A percentile compares a stretch with the other conserved stretches of the same genome.
Conservation (phyloP, 2,888 invertebrate species). For the Agonopterix alstromeriana region DNA sequence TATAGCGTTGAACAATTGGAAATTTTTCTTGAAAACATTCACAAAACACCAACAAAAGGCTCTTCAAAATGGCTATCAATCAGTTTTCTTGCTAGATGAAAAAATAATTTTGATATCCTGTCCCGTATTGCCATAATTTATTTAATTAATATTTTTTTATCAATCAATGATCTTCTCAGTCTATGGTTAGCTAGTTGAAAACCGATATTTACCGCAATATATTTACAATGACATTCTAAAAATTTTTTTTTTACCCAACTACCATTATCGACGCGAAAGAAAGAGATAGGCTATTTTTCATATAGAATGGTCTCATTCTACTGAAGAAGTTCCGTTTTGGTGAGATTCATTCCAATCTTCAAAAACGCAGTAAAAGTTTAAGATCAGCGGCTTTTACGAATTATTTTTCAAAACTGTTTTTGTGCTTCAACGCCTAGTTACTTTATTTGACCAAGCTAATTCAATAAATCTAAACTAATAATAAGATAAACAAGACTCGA, state of each 20-base stretch:
- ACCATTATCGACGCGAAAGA: too few relatives aligned
- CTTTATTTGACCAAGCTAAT: too few relatives aligned
- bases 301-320: too few relatives aligned
- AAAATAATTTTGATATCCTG: conserved; percentile 69
- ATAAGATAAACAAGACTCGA: too few relatives aligned
- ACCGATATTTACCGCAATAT: conserved; percentile 4
- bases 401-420: not conserved
- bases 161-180: conserved; percentile 23
- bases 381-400: conserved; percentile 5
- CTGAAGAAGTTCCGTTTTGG: too few relatives aligned
- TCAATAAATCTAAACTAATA: too few relatives aligned
- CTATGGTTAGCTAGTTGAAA: conserved; percentile 28
- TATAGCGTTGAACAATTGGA: conserved; percentile 44
- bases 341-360: not conserved
- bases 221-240: not conserved
- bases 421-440: not conserved
- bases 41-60: conserved; percentile 78
- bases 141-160: conserved; percentile 29
- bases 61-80: conserved; percentile 77
- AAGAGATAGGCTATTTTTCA: too few relatives aligned
- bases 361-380: not conserved
- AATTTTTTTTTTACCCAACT: too few relatives aligned
- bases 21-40: conserved; percentile 71
- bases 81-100: conserved; percentile 62
- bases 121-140: conserved; percentile 67